phyloP scores from a whole-genome alignment of 1,140 invertebrate genomes.

The Drosophila pallidifrons region DNA sequence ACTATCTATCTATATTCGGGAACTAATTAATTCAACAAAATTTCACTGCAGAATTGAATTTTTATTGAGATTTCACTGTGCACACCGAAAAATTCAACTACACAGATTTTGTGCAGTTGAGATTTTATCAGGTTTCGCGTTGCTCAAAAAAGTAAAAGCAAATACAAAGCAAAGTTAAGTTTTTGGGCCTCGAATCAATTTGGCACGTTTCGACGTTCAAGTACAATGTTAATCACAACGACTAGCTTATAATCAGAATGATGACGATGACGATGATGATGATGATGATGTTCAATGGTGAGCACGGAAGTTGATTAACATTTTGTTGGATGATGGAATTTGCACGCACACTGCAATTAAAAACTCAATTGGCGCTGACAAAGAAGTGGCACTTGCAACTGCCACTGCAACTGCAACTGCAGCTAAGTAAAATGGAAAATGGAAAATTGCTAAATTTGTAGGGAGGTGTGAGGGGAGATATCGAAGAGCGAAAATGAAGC shows the following conservation, averaged over 20 bases:
- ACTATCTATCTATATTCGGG: too few relatives aligned
- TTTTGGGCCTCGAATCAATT: not conserved
- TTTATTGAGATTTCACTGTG: not conserved
- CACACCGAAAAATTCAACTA: not conserved
- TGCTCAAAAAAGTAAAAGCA: not conserved
- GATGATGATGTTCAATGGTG: not conserved
- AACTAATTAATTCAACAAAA: not conserved
- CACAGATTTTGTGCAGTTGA: not conserved
- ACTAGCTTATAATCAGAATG: not conserved
- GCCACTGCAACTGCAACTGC: not conserved
- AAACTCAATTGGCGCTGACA: not conserved
- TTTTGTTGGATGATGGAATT: slow-evolving; percentile 21
- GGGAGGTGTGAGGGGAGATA: not conserved
- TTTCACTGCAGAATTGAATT: not conserved
- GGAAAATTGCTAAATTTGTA: slow-evolving; percentile 7
- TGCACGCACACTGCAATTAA: slow-evolving; percentile 32
- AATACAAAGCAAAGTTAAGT: too few relatives aligned
- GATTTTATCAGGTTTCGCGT: not conserved
- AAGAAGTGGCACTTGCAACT: not conserved
- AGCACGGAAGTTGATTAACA: slow-evolving; percentile 8
- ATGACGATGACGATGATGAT: not conserved
- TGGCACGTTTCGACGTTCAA: not conserved
- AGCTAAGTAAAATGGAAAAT: not conserved
- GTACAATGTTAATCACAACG: not conserved
- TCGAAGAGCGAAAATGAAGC: slow-evolving; percentile 14